A percentile compares a stretch with the other conserved stretches of the same genome.
phyloP scores from a whole-genome alignment of 2,113 vertebrate genomes.

The Dascyllus trimaculatus region DNA sequence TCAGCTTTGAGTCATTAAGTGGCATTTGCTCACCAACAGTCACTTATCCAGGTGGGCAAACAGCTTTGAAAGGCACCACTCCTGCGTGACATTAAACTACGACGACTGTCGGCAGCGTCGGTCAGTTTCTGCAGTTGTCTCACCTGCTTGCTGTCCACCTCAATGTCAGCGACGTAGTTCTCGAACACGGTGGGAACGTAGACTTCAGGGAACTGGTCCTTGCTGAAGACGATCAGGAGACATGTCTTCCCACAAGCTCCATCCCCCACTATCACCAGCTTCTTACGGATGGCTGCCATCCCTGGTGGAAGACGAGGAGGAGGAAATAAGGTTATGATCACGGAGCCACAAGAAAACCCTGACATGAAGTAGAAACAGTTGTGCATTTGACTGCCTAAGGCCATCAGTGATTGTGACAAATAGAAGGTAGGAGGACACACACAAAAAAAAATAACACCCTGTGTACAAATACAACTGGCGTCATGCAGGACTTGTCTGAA shows the following conservation, averaged over 20 bases:
- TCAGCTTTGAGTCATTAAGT: no score
- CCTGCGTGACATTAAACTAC: background rate
- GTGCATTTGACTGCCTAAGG: background rate
- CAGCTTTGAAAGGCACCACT: background rate
- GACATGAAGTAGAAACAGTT: background rate
- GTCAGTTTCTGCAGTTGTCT: constrained; percentile 20
- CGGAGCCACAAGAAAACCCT: background rate
- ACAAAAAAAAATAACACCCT: background rate
- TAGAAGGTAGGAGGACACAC: background rate
- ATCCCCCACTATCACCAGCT: constrained; percentile 98
- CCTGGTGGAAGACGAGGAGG: constrained; percentile 77
- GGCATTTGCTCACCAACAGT: no score
- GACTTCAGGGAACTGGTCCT: constrained; percentile 99
- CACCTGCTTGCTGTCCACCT: constrained; percentile 98
- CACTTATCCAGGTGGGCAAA: background rate
- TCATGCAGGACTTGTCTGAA: no score
- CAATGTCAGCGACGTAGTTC: constrained; percentile 99
- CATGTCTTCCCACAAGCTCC: constrained; percentile 99
- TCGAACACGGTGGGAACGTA: constrained; percentile 99
- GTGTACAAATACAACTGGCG: no score
- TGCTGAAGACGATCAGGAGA: constrained; percentile 99
- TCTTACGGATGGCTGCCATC: constrained; percentile 99
- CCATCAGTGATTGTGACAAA: background rate
- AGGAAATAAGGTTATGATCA: background rate
- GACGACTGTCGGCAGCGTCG: background rate